phyloP scores from a whole-genome alignment of 2,113 vertebrate genomes.

The Onychostruthus taczanowskii region DNA sequence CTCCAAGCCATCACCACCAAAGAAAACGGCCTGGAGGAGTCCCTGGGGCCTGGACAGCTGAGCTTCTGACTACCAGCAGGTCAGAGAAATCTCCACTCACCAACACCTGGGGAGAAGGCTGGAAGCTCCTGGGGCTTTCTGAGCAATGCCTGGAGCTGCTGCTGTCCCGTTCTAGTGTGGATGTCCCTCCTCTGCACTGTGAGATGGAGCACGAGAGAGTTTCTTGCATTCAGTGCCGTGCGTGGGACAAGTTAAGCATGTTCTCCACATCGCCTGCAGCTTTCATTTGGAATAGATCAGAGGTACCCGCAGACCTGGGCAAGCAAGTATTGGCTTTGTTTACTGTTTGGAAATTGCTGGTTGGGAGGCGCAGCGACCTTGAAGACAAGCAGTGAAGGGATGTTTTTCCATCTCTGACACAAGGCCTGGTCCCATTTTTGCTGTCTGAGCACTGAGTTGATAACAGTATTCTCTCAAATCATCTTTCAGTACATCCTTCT shows the following conservation, averaged over 20 bases:
- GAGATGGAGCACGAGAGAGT: constrained; percentile 37
- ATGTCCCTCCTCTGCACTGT: neutral
- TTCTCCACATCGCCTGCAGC: constrained; percentile 11
- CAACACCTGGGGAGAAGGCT: constrained; percentile 12
- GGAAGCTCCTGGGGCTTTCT: neutral
- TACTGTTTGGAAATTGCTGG: constrained; percentile 33
- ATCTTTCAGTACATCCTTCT: neutral
- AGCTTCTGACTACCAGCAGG: constrained; percentile 69
- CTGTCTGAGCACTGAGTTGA: neutral
- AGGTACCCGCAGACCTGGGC: constrained; percentile 18
- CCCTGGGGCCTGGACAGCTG: constrained; percentile 61
- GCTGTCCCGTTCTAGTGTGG: neutral
- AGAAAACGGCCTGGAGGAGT: constrained; percentile 65
- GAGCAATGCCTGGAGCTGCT: constrained; percentile 26
- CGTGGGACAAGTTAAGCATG: constrained; percentile 38
- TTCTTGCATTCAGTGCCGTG: neutral
- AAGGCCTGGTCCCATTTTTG: neutral
- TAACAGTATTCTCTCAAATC: neutral
- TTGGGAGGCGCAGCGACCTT: constrained; percentile 3
- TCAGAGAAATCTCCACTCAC: constrained; percentile 40
- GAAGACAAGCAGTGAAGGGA: neutral
- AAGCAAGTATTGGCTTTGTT: constrained; percentile 53
- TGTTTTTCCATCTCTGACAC: neutral
- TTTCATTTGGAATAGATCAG: constrained; percentile 24
- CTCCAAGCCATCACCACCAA: constrained; percentile 83